These are phyloP conservation scores for Myodes glareolus DNA, from an alignment of 2,113 vertebrate genomes.

Conservation along the genomic window DNA sequence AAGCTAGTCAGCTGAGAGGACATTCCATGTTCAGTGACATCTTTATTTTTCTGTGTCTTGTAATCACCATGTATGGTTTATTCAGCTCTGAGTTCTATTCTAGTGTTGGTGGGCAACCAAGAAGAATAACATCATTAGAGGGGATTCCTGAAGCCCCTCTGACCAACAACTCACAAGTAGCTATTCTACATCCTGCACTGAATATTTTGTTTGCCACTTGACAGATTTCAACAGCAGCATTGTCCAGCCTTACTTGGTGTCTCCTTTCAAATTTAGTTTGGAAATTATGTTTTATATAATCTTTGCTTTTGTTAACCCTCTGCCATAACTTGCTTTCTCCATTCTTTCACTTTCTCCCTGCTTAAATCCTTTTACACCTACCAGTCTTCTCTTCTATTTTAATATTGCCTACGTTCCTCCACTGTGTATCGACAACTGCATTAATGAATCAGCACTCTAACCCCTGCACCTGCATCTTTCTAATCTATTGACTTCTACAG, in stretches of 20 bases:
- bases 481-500: not conserved
- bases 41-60: not conserved
- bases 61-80: not conserved
- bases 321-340: not conserved
- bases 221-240: not conserved
- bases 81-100: not conserved
- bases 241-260: not conserved
- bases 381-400: not conserved
- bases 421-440: no score
- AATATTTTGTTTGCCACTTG: not conserved
- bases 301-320: not conserved
- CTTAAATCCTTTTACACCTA: not conserved
- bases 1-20: not conserved
- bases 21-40: not conserved
- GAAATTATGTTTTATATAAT: not conserved
- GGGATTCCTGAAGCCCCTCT: fast-evolving
- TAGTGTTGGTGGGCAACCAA: not conserved
- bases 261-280: not conserved
- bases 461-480: not conserved
- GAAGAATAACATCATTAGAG: not conserved
- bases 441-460: not conserved
- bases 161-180: not conserved
- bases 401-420: not conserved
- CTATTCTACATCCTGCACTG: fast-evolving
- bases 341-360: not conserved